Evolutionary conservation across 2,888 invertebrate genomes (phyloP), one percentile per base, ranked within the genome.

Genomic region (Dasypolia templi): DNA sequence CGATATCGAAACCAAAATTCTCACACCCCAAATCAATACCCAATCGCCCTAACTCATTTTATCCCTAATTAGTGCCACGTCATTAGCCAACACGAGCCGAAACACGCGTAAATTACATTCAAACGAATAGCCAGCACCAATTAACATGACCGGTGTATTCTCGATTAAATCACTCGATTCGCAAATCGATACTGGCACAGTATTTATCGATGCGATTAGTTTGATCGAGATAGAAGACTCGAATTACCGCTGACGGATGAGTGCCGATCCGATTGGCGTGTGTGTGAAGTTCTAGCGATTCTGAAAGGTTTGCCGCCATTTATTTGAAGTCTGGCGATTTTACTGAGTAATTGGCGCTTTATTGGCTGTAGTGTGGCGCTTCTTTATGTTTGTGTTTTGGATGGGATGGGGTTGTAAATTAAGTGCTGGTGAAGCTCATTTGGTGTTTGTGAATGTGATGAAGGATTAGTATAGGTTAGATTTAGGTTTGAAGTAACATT

Each of bases 191-290:
- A 76, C 73, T 59, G 87, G 87, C 79, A 86, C 86, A 81, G 89
- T 94, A 93, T 94, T 94, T 93, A 94, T 94, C 88, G 92, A 76
- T 65, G 82, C 93, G 92, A 93, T 94, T 93, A 93, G 89, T 76
- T 86, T 92, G 94, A 94, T 93, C 88, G 93, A 92, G 93, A 90
- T 90, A 84, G 91, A 93, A 92, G 92, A 91, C 90, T 89, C 88
- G 91, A 86, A 90, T 92, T 93, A 92, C 91, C 87, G 89, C 91
- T 93, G 94, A 93, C 92, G 90, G 89, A 94, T 93, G 86, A 90
- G 87, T 88, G 87, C 71, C 80, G 87, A 86, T 80, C 81, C 86
- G 87, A 81, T 80, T 79, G 84, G 87, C 84, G 56, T 84, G 84
- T 81, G 87, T 87, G 87, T 85, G 82, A 88, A 87, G 84, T 87